These are phyloP conservation scores for Apocrypta bakeri DNA, from an alignment of 1,140 invertebrate species.

Conservation along the genomic window DNA sequence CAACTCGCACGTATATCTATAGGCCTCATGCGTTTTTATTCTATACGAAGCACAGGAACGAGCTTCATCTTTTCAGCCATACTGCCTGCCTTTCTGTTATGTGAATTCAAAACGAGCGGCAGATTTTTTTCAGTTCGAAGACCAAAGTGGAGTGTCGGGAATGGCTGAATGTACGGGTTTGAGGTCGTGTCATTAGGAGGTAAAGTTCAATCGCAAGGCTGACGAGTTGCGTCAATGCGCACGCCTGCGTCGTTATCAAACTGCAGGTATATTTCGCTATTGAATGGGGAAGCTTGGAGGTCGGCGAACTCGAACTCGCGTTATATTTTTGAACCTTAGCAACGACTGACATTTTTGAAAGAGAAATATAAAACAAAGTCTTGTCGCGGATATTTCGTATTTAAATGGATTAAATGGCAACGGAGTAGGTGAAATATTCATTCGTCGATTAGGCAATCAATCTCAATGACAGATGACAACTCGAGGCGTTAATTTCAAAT, in stretches of 20 bases:
- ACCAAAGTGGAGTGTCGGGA: neutral
- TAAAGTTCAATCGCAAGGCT: conserved; percentile 35
- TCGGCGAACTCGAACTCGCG: neutral
- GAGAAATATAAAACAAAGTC: too few relatives aligned
- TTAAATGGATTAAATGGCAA: too few relatives aligned
- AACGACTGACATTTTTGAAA: too few relatives aligned
- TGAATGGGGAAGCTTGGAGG: neutral
- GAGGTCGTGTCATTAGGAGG: neutral
- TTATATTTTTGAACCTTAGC: neutral
- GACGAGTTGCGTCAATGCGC: neutral
- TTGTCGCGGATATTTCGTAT: too few relatives aligned
- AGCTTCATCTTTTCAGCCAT: conserved; percentile 29
- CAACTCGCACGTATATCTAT: neutral
- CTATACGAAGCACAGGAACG: conserved; percentile 24
- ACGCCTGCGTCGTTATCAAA: conserved; percentile 58
- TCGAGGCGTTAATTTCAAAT: neutral
- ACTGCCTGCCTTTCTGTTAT: neutral
- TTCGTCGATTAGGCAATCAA: too few relatives aligned
- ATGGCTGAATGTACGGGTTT: neutral
- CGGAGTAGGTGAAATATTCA: too few relatives aligned
- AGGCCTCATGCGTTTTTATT: conserved; percentile 4
- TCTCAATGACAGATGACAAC: neutral
- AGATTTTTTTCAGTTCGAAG: neutral
- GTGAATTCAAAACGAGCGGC: neutral
- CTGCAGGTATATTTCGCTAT: conserved; percentile 18